Evolutionary conservation across 2,113 vertebrate genomes (phyloP).

Genomic region (Gnathonemus echidnorhynchus): DNA sequence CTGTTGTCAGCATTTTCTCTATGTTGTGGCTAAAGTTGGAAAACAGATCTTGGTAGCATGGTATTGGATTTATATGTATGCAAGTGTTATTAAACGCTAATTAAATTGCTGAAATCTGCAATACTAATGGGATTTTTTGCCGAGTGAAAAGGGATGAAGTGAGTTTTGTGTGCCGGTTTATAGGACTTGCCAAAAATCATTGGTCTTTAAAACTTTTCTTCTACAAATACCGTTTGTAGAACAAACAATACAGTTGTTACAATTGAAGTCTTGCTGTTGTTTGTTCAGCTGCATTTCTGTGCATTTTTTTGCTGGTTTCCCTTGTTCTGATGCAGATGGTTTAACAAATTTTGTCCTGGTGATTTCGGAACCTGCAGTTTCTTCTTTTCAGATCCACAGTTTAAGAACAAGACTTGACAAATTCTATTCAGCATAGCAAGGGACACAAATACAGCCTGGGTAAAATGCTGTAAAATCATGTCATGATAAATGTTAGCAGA

Average conservation of each 20-base stretch:
- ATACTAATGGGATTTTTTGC: neutral
- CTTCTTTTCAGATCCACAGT: neutral
- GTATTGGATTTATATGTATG: neutral
- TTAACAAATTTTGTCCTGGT: neutral
- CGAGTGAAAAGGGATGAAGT: neutral
- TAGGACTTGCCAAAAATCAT: conserved; percentile 2
- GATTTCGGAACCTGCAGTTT: neutral
- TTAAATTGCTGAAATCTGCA: neutral
- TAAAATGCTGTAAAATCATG: conserved; percentile 6
- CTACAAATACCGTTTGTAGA: neutral
- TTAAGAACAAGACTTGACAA: neutral
- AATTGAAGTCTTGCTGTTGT: neutral
- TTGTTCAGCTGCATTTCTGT: neutral
- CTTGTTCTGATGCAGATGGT: neutral
- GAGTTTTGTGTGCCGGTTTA: neutral
- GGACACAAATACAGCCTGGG: neutral
- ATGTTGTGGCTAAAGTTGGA: neutral
- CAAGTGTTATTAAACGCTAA: neutral
- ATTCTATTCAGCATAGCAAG: neutral
- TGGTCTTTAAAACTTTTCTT: neutral
- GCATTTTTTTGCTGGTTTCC: neutral
- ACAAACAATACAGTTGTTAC: neutral
- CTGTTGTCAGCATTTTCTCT: neutral
- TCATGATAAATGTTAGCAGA: conserved; percentile 20
- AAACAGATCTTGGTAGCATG: neutral